These are phyloP conservation scores for Drosophila atripex DNA, from an alignment of 2,888 invertebrate species.

Conservation along the genomic window DNA sequence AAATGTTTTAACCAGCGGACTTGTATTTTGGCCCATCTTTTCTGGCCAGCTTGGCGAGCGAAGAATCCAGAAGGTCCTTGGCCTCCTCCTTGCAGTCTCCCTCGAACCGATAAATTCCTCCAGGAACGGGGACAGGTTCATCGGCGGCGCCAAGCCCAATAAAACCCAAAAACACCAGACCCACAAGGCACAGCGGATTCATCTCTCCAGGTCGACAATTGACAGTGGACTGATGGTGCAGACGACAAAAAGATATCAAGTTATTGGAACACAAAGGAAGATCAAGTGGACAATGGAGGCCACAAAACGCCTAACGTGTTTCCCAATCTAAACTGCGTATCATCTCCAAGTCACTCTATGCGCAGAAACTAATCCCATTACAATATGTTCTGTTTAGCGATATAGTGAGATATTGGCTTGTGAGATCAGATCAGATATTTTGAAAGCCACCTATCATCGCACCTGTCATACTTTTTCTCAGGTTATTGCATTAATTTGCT, in stretches of 20 bases:
- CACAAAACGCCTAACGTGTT: neutral
- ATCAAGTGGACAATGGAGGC: neutral
- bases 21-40: slow-evolving; percentile 59
- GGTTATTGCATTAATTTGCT: no score
- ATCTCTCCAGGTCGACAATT: slow-evolving; percentile 20
- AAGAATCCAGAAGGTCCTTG: slow-evolving; percentile 22
- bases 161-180: slow-evolving; percentile 16
- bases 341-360: no score
- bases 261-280: slow-evolving; percentile 10
- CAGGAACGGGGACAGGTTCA: neutral
- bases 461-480: no score
- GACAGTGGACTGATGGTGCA: slow-evolving; percentile 18
- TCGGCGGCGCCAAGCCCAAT: neutral
- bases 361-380: no score
- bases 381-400: no score
- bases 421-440: no score
- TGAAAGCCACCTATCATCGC: no score
- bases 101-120: slow-evolving; percentile 44
- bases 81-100: slow-evolving; percentile 35
- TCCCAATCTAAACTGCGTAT: no score
- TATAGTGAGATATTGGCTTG: no score
- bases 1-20: slow-evolving; percentile 18
- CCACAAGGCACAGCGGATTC: slow-evolving; percentile 24
- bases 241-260: neutral
- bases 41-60: slow-evolving; percentile 39